Percentiles rank a stretch among this genome's conserved stretches.
phyloP scores from a whole-genome alignment of 2,113 vertebrate species.

The Columbina picui region DNA sequence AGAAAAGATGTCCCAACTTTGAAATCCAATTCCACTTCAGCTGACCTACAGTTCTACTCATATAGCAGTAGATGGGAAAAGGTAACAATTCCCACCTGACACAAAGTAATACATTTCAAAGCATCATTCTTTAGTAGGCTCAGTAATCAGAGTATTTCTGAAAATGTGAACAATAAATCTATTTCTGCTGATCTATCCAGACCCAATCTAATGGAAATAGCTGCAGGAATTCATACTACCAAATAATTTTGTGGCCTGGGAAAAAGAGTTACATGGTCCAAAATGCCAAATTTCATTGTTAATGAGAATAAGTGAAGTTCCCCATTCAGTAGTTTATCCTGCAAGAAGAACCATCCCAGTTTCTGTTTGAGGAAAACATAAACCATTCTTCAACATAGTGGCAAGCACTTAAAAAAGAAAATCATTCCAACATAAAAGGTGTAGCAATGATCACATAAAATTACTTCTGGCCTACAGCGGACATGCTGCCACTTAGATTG shows the following conservation, averaged over 20 bases:
- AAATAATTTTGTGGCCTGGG: not conserved
- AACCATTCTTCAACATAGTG: not conserved
- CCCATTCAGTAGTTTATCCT: not conserved
- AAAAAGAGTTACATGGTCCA: not conserved
- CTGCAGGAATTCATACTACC: not conserved
- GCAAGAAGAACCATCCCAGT: not conserved
- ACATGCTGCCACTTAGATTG: not conserved
- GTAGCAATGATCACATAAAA: not conserved
- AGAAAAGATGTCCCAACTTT: not conserved
- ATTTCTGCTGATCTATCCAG: slow-evolving; percentile 3
- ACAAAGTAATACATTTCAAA: not conserved
- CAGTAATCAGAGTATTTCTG: not conserved
- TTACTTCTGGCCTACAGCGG: not conserved
- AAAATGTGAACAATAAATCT: not conserved
- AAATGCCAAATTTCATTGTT: not conserved
- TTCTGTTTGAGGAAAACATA: not conserved
- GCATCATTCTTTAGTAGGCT: not conserved
- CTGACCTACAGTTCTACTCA: not conserved
- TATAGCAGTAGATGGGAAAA: not conserved
- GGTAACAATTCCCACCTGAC: not conserved
- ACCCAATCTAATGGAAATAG: not conserved
- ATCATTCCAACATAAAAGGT: not conserved
- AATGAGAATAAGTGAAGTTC: not conserved
- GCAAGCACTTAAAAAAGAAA: not conserved
- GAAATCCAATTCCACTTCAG: not conserved